Evolutionary conservation across 2,888 invertebrate species (phyloP).

Genomic region (Epistrophella euchroma): DNA sequence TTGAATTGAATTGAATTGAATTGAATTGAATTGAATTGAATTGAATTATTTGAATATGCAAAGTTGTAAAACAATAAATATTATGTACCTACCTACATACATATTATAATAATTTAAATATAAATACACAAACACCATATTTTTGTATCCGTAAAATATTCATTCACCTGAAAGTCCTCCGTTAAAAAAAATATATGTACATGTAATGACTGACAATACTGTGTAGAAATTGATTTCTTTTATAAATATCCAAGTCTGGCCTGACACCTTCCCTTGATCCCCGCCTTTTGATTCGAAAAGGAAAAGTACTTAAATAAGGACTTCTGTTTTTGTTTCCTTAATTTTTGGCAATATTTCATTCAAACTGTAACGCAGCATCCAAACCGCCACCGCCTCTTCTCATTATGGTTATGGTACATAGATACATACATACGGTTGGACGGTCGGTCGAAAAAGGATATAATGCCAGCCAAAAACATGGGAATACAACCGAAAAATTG

Average conservation of each 20-base stretch:
- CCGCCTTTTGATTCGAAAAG: neutral
- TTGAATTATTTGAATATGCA: too few species aligned
- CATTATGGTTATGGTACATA: too few species aligned
- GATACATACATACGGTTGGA: neutral
- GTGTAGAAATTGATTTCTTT: constrained; percentile 54
- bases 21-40: neutral
- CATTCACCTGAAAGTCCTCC: constrained; percentile 15
- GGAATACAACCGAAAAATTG: constrained; percentile 61
- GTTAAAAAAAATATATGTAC: constrained; percentile 8
- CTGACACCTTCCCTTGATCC: neutral
- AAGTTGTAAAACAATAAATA: too few species aligned
- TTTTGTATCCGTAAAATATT: constrained; percentile 26
- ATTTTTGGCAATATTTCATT: constrained; percentile 67
- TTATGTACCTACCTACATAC: too few species aligned
- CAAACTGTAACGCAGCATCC: constrained; percentile 18
- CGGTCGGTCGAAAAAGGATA: constrained; percentile 25
- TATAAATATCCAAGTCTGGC: constrained; percentile 1
- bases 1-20: neutral
- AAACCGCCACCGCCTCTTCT: neutral
- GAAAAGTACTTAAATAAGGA: constrained; percentile 30
- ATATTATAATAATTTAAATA: too few species aligned
- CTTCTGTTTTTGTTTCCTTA: constrained; percentile 48
- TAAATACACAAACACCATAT: neutral
- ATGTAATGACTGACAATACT: constrained; percentile 20
- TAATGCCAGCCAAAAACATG: constrained; percentile 47